These are phyloP conservation scores for Pterophyllum scalare DNA, from an alignment of 2,113 vertebrate genomes.

Conservation along the genomic window DNA sequence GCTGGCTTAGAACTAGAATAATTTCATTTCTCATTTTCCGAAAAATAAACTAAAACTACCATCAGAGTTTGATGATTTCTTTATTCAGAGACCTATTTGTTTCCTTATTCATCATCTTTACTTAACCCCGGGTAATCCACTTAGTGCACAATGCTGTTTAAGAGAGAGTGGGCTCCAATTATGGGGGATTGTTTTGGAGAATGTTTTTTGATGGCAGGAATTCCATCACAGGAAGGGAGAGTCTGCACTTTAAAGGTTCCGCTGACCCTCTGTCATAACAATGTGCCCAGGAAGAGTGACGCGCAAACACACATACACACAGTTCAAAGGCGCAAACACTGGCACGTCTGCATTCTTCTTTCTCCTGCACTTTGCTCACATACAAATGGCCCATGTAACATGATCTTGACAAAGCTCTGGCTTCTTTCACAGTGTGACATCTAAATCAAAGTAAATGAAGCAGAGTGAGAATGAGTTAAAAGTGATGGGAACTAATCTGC, in stretches of 20 bases:
- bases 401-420: constrained; percentile 25
- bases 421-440: constrained; percentile 15
- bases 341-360: constrained; percentile 6
- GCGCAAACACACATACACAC: not conserved
- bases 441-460: constrained; percentile 9
- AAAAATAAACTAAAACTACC: not conserved
- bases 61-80: not conserved
- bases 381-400: constrained; percentile 29
- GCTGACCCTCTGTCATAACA: constrained; percentile 40
- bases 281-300: constrained; percentile 4
- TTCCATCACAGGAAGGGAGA: constrained; percentile 69
- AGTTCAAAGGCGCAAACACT: constrained; percentile 21
- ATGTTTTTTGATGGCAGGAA: constrained; percentile 47
- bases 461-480: not conserved
- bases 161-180: constrained; percentile 27
- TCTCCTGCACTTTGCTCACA: not conserved
- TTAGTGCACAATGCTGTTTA: not conserved
- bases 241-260: constrained; percentile 26
- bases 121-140: constrained; percentile 27
- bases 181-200: constrained; percentile 35
- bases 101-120: constrained; percentile 18
- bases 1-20: not conserved
- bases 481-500: not conserved
- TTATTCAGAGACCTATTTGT: constrained; percentile 6
- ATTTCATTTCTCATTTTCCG: not conserved